Percentiles rank a stretch among this genome's conserved stretches.
phyloP scores from a whole-genome alignment of 1,140 invertebrate species.

The Drosophila asahinai region DNA sequence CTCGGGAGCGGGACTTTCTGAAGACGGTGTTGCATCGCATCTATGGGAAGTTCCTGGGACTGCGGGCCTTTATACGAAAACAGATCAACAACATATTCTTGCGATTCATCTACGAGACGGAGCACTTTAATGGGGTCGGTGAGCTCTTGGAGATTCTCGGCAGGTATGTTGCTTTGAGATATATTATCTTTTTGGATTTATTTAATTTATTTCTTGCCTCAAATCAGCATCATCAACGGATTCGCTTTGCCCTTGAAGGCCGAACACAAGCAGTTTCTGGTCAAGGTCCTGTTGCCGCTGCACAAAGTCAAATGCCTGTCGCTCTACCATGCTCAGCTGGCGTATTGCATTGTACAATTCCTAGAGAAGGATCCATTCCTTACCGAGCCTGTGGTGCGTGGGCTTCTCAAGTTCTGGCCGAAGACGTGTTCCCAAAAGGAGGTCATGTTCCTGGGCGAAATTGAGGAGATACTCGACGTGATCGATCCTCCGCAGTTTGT shows the following conservation, averaged over 20 bases:
- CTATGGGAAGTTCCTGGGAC: slow-evolving; percentile 99
- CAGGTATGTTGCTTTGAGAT: slow-evolving; percentile 85
- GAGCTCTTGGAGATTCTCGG: slow-evolving; percentile 99
- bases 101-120: slow-evolving; percentile 99
- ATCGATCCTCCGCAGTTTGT: slow-evolving; percentile 99
- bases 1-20: slow-evolving; percentile 98
- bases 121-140: slow-evolving; percentile 99
- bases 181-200: neutral
- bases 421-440: slow-evolving; percentile 99
- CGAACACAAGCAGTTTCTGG: slow-evolving; percentile 99
- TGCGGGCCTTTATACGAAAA: slow-evolving; percentile 99
- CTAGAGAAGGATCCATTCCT: slow-evolving; percentile 99
- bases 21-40: slow-evolving; percentile 99
- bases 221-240: slow-evolving; percentile 97
- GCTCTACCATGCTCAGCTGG: slow-evolving; percentile 98
- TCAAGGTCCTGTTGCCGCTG: slow-evolving; percentile 98
- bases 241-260: slow-evolving; percentile 98
- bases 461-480: slow-evolving; percentile 99
- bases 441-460: slow-evolving; percentile 99
- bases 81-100: slow-evolving; percentile 99
- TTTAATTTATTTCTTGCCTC: neutral
- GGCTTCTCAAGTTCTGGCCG: slow-evolving; percentile 99
- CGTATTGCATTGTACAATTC: slow-evolving; percentile 99
- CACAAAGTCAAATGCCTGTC: slow-evolving; percentile 98
- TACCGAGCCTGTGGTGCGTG: slow-evolving; percentile 98